Conservation (phyloP, 2,797 vertebrate species). For the Lemur catta region DNA sequence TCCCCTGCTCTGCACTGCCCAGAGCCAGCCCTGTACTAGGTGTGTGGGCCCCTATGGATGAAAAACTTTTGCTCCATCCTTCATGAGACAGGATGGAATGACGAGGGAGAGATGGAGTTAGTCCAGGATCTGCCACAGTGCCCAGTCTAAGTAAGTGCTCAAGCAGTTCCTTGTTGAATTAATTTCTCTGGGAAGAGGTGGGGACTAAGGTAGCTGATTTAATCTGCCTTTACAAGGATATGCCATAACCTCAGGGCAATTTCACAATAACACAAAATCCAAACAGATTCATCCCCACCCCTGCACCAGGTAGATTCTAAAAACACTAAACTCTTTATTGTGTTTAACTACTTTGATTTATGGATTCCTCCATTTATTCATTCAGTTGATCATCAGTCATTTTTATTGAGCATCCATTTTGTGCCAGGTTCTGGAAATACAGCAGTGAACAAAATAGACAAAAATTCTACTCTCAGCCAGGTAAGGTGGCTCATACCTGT, state of each 20-base stretch:
- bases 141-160: background rate
- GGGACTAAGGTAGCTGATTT: background rate
- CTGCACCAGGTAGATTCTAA: background rate
- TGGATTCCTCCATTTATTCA: background rate
- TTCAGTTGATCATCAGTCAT: background rate
- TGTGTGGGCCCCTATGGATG: background rate
- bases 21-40: background rate
- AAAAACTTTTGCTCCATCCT: constrained; percentile 18
- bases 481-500: background rate
- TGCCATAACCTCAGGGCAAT: background rate
- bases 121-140: background rate
- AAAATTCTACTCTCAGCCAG: background rate
- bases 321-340: background rate
- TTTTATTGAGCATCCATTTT: background rate
- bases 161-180: background rate
- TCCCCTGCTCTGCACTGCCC: background rate
- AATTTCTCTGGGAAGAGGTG: background rate
- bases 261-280: background rate
- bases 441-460: background rate
- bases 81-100: background rate
- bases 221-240: background rate
- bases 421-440: background rate
- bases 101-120: background rate
- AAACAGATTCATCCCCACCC: background rate
- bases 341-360: background rate